Evolutionary conservation across 2,113 vertebrate species (phyloP).

Genomic region (Ramphastos sulfuratus): DNA sequence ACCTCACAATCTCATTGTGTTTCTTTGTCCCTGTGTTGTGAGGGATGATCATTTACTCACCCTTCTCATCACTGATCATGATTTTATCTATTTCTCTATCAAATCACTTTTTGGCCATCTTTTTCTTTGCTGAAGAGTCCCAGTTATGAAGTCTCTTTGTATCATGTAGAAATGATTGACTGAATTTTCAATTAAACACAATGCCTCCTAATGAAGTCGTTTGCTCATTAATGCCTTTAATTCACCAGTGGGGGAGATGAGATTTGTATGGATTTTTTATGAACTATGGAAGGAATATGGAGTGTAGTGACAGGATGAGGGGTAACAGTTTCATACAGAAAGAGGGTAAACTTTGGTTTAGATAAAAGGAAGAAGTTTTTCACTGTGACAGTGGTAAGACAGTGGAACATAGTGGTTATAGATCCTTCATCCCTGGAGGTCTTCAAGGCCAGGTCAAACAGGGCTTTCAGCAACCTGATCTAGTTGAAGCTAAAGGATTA

Average conservation of each 20-base stretch:
- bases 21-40: not conserved
- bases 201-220: conserved; percentile 22
- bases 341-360: not conserved
- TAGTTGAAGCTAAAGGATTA: not conserved
- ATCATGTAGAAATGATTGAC: not conserved
- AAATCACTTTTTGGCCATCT: not conserved
- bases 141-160: not conserved
- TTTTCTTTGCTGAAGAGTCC: not conserved
- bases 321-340: not conserved
- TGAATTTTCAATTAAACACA: conserved; percentile 18
- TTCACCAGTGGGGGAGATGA: not conserved
- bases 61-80: not conserved
- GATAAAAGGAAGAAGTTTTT: not conserved
- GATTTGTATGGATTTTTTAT: not conserved
- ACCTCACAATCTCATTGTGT: not conserved
- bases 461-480: not conserved
- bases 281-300: not conserved
- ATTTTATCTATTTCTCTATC: not conserved
- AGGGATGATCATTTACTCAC: not conserved
- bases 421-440: not conserved
- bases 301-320: not conserved
- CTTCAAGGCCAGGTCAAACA: not conserved
- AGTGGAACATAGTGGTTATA: not conserved
- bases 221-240: not conserved
- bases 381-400: not conserved